These are phyloP conservation scores for Lanius collurio DNA, from an alignment of 2,113 vertebrate species.

Conservation along the genomic window DNA sequence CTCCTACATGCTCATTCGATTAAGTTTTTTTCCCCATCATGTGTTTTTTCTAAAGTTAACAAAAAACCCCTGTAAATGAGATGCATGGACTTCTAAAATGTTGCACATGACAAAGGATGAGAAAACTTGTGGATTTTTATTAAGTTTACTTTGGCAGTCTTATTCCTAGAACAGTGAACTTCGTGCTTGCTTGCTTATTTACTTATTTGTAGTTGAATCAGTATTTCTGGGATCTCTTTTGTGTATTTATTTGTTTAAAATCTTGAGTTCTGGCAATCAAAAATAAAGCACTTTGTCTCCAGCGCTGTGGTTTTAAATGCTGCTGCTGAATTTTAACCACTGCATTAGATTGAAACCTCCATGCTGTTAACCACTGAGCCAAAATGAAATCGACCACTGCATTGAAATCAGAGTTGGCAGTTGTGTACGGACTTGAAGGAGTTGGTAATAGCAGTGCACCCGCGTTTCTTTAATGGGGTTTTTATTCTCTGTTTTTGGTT, in stretches of 20 bases:
- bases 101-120: constrained; percentile 6
- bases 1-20: not conserved
- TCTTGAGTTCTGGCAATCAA: constrained; percentile 63
- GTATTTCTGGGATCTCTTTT: constrained; percentile 46
- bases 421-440: constrained; percentile 74
- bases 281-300: constrained; percentile 71
- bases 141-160: constrained; percentile 47
- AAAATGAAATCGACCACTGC: constrained; percentile 79
- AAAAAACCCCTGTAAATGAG: not conserved
- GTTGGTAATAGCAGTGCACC: constrained; percentile 72
- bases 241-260: constrained; percentile 66
- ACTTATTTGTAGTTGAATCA: constrained; percentile 52
- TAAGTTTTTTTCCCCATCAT: not conserved
- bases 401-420: constrained; percentile 81
- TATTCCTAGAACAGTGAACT: constrained; percentile 34
- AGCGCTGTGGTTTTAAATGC: constrained; percentile 64
- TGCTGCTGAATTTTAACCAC: constrained; percentile 79
- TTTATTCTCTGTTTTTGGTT: constrained; percentile 73
- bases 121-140: constrained; percentile 24
- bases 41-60: not conserved
- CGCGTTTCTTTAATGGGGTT: constrained; percentile 71
- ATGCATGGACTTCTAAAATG: constrained; percentile 21
- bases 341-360: constrained; percentile 79
- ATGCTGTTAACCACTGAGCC: constrained; percentile 82
- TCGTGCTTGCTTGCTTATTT: constrained; percentile 48